Evolutionary conservation across 2,888 invertebrate species (phyloP), one percentile per base, ranked within the genome.

Genomic region (Eupithecia insigniata): DNA sequence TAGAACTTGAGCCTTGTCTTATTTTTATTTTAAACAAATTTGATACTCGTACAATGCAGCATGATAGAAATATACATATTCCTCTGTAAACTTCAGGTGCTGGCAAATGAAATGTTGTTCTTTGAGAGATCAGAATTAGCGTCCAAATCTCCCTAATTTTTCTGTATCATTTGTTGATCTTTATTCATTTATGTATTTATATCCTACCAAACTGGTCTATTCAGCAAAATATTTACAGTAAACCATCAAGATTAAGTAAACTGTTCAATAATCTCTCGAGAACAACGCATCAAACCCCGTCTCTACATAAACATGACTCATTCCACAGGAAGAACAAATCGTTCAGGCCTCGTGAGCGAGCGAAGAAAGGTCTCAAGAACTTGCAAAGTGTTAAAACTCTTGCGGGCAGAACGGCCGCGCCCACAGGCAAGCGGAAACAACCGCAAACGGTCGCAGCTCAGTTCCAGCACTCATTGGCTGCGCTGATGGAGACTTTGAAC

Each of bases 401-500:
- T 69, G 98, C 98, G 1, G 98, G 97, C 3, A 95, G 96, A 78
- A 97, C 96, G 64, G 95, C 95, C 72, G 95, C 95, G 76, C 93
- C 95, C 1, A 95, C 95, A 16, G 95, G 95, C 66, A 97, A 97
- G 51, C 94, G 98, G 73, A 98, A 98, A 89, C 97, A 98, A 84
- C 98, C 98, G 16, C 96, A 98, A 85, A 99, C 99, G 0, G 99
- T 99, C 1, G 97, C 98, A 2, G 98, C 98, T 18, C 99, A 99
- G 93, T 99, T 99, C 91, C 97, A 98, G 90, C 97, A 97, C 90
- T 98, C 98, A 66, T 94, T 99, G 69, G 97, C 97, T 77, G 97
- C 97, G 43, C 94, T 99, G 61, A 99, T 99, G 98, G 98, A 98
- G 83, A 98, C 99, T 0, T 92, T 99, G 66, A 98, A 98, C 89